These are phyloP conservation scores for Mus minutoides DNA, from an alignment of 2,797 vertebrate species.

Conservation along the genomic window DNA sequence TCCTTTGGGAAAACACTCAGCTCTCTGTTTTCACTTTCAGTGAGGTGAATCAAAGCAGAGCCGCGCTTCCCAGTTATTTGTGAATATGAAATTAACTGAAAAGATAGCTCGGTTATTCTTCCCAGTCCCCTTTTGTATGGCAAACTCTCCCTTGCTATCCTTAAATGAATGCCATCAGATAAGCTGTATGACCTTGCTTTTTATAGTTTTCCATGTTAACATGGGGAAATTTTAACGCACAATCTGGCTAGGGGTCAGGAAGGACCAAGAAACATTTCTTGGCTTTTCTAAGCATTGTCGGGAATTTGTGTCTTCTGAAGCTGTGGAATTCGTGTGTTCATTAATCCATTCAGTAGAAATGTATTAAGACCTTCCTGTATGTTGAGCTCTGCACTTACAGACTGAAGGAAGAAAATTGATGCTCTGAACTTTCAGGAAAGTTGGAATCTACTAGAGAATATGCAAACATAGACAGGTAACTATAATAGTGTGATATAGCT, in stretches of 20 bases:
- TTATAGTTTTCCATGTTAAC: constrained; percentile 19
- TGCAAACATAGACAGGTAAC: not conserved
- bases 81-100: constrained; percentile 73
- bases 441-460: not conserved
- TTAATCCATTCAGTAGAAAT: not conserved
- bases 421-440: not conserved
- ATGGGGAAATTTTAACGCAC: not conserved
- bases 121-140: not conserved
- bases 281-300: not conserved
- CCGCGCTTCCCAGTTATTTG: constrained; percentile 62
- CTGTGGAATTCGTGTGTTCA: not conserved
- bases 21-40: constrained; percentile 37
- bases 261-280: not conserved
- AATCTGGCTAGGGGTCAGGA: constrained; percentile 15
- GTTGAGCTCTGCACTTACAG: not conserved
- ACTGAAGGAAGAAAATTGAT: not conserved
- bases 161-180: constrained; percentile 23
- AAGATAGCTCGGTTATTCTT: constrained; percentile 15
- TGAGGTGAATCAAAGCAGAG: constrained; percentile 59
- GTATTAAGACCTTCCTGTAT: not conserved
- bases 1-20: constrained; percentile 57
- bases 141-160: not conserved
- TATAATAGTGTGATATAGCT: not conserved
- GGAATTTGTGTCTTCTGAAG: not conserved
- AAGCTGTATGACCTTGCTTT: not conserved